Evolutionary conservation across 2,797 vertebrate species (phyloP), one percentile per base, ranked within the genome.

Genomic region (Gymnothorax javanicus): DNA sequence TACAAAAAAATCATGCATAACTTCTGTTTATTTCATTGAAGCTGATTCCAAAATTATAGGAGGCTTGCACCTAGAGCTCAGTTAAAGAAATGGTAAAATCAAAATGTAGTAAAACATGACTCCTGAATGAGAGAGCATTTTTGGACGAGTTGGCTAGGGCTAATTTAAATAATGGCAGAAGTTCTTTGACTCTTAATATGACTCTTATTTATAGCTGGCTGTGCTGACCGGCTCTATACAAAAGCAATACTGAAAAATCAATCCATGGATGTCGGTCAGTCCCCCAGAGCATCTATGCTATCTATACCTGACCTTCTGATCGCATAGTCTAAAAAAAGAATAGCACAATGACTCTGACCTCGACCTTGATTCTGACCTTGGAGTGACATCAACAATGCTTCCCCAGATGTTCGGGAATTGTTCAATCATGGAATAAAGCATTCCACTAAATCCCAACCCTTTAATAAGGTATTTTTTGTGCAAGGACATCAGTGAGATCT

Each of bases 271-370:
- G 52, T 52, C 20, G 73, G 33, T 20, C 71, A 15, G 71, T 33
- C 9, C 71, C 71, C 43, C 13, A 2, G 3, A 75, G 4, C 1
- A 33, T 33, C 27, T 33, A 43, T 43, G 33, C 13, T 9, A 75
- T 50, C 13, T 9, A 75, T 50, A 75, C 71, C 71, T 75, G 71
- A 75, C 71, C 71, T 75, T 75, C 33, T 43, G 71, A 75, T 75
- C 71, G 43, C 2, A 75, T 75, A 12, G 43, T 75, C 33, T 75
- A 75, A 71, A 75, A 75, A 33, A 15, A 75, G 33, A 43, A 43
- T 43, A 71, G 62, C 33, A 75, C 71, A 75, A 75, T 6, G 71
- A 75, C 12, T 75, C 2, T 17, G 33, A 75, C 71, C n/a, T 71
- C 33, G 25, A 71, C 67, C 25, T 73, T 73, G 12, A 33, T 33